phyloP scores from a whole-genome alignment of 2,113 vertebrate species.

The Mormoops blainvillei region DNA sequence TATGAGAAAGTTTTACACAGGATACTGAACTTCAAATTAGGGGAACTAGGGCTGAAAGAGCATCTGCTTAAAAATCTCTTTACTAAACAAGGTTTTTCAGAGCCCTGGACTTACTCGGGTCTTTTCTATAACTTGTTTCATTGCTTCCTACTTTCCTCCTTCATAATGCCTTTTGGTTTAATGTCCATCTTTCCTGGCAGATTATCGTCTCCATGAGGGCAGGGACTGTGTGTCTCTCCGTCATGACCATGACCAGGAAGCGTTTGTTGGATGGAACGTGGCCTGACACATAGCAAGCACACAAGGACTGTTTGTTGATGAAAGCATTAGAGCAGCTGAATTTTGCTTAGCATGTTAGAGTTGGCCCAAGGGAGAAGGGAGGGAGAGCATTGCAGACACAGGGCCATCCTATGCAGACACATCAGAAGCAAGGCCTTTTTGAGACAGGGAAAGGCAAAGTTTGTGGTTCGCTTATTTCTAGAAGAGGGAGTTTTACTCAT shows the following conservation, averaged over 20 bases:
- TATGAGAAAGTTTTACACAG: not conserved
- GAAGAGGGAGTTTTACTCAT: not conserved
- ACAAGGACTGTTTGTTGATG: not conserved
- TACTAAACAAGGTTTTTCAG: not conserved
- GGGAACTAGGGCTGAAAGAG: not conserved
- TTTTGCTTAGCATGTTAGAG: not conserved
- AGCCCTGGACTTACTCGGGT: not conserved
- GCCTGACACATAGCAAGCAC: not conserved
- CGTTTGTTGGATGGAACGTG: not conserved
- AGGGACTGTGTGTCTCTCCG: not conserved
- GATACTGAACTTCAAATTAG: not conserved
- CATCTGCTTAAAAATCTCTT: not conserved
- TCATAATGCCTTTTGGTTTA: not conserved
- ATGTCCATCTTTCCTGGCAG: not conserved
- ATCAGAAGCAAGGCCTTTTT: not conserved
- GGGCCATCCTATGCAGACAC: no score
- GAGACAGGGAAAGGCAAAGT: not conserved
- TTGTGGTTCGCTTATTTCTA: not conserved
- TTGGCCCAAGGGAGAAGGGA: not conserved
- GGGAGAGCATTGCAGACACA: not conserved
- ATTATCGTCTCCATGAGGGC: not conserved
- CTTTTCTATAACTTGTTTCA: not conserved
- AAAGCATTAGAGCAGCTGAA: not conserved
- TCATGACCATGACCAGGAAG: not conserved
- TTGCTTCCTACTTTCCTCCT: not conserved